A percentile compares a stretch with the other conserved stretches of the same genome.
Conservation (phyloP, 2,113 vertebrate genomes). For the Oncorhynchus gorbuscha region DNA sequence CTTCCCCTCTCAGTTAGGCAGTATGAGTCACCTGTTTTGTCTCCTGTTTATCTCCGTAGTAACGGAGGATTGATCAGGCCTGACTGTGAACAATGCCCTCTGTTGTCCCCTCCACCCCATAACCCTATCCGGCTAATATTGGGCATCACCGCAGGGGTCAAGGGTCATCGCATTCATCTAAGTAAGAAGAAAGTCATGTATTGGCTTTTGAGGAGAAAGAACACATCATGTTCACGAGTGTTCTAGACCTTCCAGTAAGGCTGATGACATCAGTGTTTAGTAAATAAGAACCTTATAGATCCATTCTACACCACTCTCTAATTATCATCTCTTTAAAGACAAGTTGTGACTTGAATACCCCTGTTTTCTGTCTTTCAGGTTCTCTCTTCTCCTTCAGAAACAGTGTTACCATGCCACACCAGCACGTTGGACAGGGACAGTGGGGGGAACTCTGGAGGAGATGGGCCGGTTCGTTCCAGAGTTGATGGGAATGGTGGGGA, state of each 20-base stretch:
- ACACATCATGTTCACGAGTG: not conserved
- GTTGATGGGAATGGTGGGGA: constrained; percentile 31
- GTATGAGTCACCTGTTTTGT: constrained; percentile 79
- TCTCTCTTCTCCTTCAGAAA: constrained; percentile 52
- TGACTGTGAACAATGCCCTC: constrained; percentile 55
- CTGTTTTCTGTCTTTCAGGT: constrained; percentile 52
- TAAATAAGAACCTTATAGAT: not conserved
- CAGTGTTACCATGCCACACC: constrained; percentile 47
- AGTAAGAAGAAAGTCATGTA: constrained; percentile 59
- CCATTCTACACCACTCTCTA: constrained; percentile 2
- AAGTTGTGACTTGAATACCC: not conserved
- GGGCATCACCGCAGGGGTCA: constrained; percentile 33
- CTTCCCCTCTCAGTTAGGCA: constrained; percentile 45
- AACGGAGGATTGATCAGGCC: constrained; percentile 67
- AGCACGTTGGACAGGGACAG: constrained; percentile 48
- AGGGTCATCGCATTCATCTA: constrained; percentile 49
- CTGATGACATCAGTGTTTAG: not conserved
- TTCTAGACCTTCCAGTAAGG: constrained; percentile 4
- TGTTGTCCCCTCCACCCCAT: not conserved
- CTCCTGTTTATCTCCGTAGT: constrained; percentile 39
- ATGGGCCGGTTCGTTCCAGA: constrained; percentile 36
- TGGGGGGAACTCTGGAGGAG: constrained; percentile 24
- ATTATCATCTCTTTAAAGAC: constrained; percentile 27
- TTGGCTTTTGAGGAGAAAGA: constrained; percentile 25
- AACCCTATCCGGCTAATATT: constrained; percentile 51